Evolutionary conservation across 2,797 vertebrate species (phyloP), one percentile per base, ranked within the genome.

Genomic region (Diceros bicornis): DNA sequence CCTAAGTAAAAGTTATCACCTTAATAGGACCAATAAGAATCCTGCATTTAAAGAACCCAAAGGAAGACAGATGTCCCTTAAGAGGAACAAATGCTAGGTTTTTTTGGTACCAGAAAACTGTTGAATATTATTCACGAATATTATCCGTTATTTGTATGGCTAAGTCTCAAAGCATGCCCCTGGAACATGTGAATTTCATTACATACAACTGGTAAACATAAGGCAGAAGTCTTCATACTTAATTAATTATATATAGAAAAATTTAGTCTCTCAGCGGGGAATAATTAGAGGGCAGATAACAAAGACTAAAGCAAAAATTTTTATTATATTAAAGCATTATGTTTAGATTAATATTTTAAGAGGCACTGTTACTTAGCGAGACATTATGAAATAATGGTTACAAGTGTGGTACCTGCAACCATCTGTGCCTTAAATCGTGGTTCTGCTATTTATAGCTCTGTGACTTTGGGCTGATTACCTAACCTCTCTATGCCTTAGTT

Each of bases 161-260:
- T 71, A 79, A n/a, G 5, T 68, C 27, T 68, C 71, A 78, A 85
- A 95, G 20, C 11, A 10, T 71, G 29, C 0, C 12, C 44, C 20
- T 57, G n/a, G 27, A 79, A 61, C 55, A 74, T 44, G 59, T 50
- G 66, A 81, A 52, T 72, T 89, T 13, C 13, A 34, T 95, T 71
- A 57, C 27, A 21, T 94, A 25, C 13, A 85, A 66, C 50, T 81
- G 17, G 17, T 81, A 87, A 82, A 55, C 29, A 64, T 47, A n/a
- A 44, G 37, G 4, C 77, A 9, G 74, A 78, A 29, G 6, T 57
- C 55, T 71, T 92, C n/a, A 14, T 75, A 71, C 13, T 59, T 86
- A 34, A 78, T 32, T 83, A 29, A 94, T 77, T 93, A 44, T 44
- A 93, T 47, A 47, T 7, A 86, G 37, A 72, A 83, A 74, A 78